phyloP scores from a whole-genome alignment of 2,797 vertebrate genomes.

The Trachurus trachurus region DNA sequence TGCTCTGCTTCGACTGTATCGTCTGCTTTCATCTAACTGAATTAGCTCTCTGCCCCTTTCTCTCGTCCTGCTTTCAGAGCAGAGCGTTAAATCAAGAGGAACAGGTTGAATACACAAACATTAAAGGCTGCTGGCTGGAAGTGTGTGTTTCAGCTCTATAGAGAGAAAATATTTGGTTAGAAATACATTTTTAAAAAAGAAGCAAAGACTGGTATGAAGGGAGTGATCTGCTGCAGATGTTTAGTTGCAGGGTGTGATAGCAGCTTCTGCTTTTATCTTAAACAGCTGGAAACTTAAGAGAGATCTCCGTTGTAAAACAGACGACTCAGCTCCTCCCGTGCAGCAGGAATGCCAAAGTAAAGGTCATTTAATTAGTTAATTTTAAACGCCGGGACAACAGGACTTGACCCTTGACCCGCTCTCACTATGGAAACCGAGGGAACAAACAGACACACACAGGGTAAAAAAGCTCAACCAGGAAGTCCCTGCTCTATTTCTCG shows the following conservation, averaged over 20 bases:
- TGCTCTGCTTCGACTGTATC: background rate
- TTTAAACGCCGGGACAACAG: constrained; percentile 38
- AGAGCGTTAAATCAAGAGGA: background rate
- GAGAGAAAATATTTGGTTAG: background rate
- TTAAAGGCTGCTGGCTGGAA: background rate
- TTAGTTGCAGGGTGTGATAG: background rate
- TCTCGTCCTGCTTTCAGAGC: background rate
- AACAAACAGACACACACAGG: constrained; percentile 53
- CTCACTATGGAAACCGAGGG: constrained; percentile 55
- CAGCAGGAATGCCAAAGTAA: background rate
- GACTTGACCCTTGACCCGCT: constrained; percentile 65
- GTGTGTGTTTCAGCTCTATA: background rate
- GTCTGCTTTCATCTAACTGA: background rate
- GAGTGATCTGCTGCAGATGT: constrained; percentile 61
- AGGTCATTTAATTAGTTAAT: constrained; percentile 38
- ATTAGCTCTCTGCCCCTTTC: background rate
- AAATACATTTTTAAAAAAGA: background rate
- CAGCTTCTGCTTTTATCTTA: background rate
- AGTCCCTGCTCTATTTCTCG: constrained; percentile 42
- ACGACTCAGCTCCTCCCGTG: background rate
- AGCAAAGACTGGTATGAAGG: constrained; percentile 16
- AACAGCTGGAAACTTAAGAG: background rate
- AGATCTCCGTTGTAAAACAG: background rate
- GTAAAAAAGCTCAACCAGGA: constrained; percentile 47
- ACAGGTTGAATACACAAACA: background rate